Base-by-base conservation (phyloP, 1,140 invertebrate genomes). In the Trichomalopsis sarcophagae region DNA sequence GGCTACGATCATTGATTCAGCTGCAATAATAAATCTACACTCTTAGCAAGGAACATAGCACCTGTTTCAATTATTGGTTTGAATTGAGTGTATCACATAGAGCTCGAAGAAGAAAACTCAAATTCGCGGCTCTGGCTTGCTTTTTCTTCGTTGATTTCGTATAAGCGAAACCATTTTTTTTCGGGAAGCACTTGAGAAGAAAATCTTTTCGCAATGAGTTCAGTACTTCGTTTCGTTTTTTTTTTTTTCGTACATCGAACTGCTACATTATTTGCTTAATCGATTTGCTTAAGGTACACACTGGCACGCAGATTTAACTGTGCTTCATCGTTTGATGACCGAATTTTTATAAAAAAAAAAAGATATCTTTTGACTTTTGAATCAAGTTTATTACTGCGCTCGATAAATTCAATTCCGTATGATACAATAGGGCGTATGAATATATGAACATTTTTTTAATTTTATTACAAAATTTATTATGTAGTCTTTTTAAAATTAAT, bases 11-110 rank as follows among this genome's bases (percentile, higher is more conserved):
- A 1, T 55, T 13, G 11, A 47, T 47, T 47, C 40, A 80, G 36
- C 1, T 23, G 9, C n/a, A 68, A 68, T 11, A 68, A 81, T 0
- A 14, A 27, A 71, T 30, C 21, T 71, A 81, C 36, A 81, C n/a
- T 71, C 27, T 50, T 82, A 2, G 2, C 30, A 82, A 82, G 47
- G 81, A 47, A 81, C 68, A 40, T 62, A 82, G 71, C 47, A 82
- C 47, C 81, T 74, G 47, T 36, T 82, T 74, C 36, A 55, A 30
- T 21, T 21, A 47, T 47, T 62, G 13, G 55, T 74, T 82, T 71
- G 1, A 71, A 62, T 74, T 47, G 27, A 74, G 44, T 82, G 21
- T 62, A 82, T 75, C 81, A 82, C 81, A 82, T 47, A 82, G 71
- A 74, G 33, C 30, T 73, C 44, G 68, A 23, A 9, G 30, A 55